These are phyloP conservation scores for Glaucomys volans DNA, from an alignment of 2,113 vertebrate genomes.

Conservation along the genomic window DNA sequence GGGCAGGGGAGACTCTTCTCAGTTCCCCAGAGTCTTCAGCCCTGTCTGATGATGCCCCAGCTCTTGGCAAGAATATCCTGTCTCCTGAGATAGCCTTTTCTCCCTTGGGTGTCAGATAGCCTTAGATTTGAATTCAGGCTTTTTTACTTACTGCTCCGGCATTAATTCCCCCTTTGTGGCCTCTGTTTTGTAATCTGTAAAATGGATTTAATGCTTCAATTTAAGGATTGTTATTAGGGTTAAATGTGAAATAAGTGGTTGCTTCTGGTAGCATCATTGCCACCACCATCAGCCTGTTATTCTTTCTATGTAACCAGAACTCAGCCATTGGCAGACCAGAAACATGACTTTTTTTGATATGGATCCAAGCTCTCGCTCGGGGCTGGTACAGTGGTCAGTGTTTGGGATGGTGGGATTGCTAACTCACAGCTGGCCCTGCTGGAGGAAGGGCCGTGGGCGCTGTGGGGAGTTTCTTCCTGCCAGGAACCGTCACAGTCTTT, in stretches of 20 bases:
- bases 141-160: neutral
- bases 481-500: neutral
- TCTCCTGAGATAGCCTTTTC: neutral
- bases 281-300: no score
- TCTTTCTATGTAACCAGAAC: neutral
- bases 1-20: neutral
- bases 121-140: conserved; percentile 18
- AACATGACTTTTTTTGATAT: neutral
- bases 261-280: fast-evolving
- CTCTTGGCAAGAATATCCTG: neutral
- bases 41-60: neutral
- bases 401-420: neutral
- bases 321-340: neutral
- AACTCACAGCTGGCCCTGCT: neutral
- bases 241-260: neutral
- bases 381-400: neutral
- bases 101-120: neutral
- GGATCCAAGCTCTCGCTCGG: neutral
- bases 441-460: neutral
- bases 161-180: neutral
- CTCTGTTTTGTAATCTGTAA: neutral
- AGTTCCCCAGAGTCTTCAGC: neutral
- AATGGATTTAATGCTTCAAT: neutral
- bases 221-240: neutral
- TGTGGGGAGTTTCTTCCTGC: neutral